A percentile compares a stretch with the other conserved stretches of the same genome.
Evolutionary conservation across 2,888 invertebrate genomes (phyloP).

Genomic region (Conops quadrifasciatus): DNA sequence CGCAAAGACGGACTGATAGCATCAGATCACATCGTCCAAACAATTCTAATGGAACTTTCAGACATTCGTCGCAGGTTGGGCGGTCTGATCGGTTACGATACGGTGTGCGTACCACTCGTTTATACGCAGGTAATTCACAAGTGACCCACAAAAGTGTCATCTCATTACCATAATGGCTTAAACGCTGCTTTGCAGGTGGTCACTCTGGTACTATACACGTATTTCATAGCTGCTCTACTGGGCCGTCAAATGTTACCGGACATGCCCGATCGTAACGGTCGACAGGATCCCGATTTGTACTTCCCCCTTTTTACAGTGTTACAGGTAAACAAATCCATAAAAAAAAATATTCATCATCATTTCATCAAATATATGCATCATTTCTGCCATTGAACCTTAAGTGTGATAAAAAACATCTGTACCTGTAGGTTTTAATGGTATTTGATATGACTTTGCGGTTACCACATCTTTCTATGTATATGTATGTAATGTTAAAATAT

Average conservation of each 20-base stretch:
- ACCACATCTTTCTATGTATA: background rate
- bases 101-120: constrained; percentile 90
- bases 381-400: background rate
- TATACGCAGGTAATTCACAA: constrained; percentile 82
- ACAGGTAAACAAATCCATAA: constrained; percentile 82
- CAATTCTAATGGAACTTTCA: constrained; percentile 86
- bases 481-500: background rate
- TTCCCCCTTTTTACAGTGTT: constrained; percentile 90
- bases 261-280: constrained; percentile 66
- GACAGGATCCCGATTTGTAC: constrained; percentile 81
- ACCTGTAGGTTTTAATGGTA: background rate
- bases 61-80: constrained; percentile 86
- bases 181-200: constrained; percentile 78
- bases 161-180: background rate
- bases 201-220: constrained; percentile 88
- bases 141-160: background rate
- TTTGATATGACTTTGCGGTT: constrained; percentile 4
- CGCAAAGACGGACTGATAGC: constrained; percentile 84
- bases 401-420: background rate
- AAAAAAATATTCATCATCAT: background rate
- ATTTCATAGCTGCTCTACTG: constrained; percentile 87
- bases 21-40: constrained; percentile 92
- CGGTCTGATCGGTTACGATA: constrained; percentile 88
- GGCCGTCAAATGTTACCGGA: constrained; percentile 83
- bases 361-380: background rate